Base-by-base conservation (phyloP, 2,797 vertebrate genomes). In the Acrossocheilus wenchowensis region DNA sequence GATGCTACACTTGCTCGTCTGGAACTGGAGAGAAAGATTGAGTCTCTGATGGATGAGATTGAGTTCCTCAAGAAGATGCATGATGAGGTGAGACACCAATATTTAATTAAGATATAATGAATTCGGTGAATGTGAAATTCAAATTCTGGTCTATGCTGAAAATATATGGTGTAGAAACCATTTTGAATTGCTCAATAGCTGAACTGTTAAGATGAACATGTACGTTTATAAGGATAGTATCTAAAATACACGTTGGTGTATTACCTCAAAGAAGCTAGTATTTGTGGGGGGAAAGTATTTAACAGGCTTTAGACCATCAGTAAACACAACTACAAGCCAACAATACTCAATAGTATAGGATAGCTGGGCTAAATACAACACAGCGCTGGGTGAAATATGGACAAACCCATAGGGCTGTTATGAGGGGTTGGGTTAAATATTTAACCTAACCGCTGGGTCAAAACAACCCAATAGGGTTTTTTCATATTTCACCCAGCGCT, bases 1-100 rank as follows among this genome's bases (percentile, higher is more conserved):
- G 95, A 96, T 90, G 96, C 95, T 85, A 96, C 96, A 2, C 89
- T 97, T 66, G 91, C 93, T 36, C 94, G 96, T 21, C 92, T 95
- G 78, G 96, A 96, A 93, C 92, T 97, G 88, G 96, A 96, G 94
- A 95, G 96, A 94, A 96, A 96, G 89, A 96, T 96, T 8, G 96
- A 96, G 92, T 93, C 93, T 3, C 95, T 97, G 90, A 94, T 96
- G 92, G 96, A 96, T 57, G 96, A 97, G 93, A 94, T 97, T 84
- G 93, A 95, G 84, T 97, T 97, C 93, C 94, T 96, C 83, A 94
- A 96, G 89, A 96, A 95, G 90, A 94, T 96, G 80, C 96, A 96
- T 30, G 95, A 96, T 82, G 95, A 97, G 91, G 96, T 82, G 64
- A 68, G 64, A 36, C 4, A 72, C 23, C 36, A 48, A 81, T 1